Evolutionary conservation across 2,888 invertebrate species (phyloP), one percentile per base, ranked within the genome.

Genomic region (Dynastes tityus): DNA sequence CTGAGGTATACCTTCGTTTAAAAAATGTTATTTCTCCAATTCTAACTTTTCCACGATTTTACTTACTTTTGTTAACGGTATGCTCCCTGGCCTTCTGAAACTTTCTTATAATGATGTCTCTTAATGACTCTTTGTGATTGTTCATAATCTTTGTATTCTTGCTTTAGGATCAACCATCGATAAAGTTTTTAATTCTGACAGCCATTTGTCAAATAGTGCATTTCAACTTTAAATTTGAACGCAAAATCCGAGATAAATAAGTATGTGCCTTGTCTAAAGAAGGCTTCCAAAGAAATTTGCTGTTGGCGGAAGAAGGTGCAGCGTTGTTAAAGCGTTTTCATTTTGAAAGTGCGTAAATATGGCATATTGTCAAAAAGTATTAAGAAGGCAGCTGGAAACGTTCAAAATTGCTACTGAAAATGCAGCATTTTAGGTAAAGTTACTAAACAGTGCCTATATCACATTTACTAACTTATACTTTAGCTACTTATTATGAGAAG

Each of bases 1-100:
- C n/a, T 67, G 65, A 16, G 65, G 65, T 29, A 67, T 67, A 45
- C 40, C 65, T 67, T 67, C 2, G 45, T 45, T 16, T 5, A 45
- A 45, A 45, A 45, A 22, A 1, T 16, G 0, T 40, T 16, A 1
- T 27, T 61, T 22, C 4, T 58, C 2, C 2, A 22, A 29, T 27
- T 29, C 22, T 22, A 11, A 61, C 22, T 27, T 27, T 27, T 1
- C 9, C 11, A 45, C 8, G 45, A 45, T 16, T 22, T 8, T 29
- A 61, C 61, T 27, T 27, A 61, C 61, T 27, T 61, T 61, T 61
- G 5, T 2, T 16, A n/a, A 53, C 16, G 53, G 13, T 16, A 16
- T n/a, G n/a, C 16, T 5, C 5, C n/a, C 53, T 53, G 1, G 16
- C n/a, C n/a, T 2, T 16, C 2, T 53, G 16, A 53, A n/a, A 53